A percentile compares a stretch with the other conserved stretches of the same genome.
Conservation (phyloP, 37 sponge, comb jelly and placozoan genomes). For the Axinella damicornis region DNA sequence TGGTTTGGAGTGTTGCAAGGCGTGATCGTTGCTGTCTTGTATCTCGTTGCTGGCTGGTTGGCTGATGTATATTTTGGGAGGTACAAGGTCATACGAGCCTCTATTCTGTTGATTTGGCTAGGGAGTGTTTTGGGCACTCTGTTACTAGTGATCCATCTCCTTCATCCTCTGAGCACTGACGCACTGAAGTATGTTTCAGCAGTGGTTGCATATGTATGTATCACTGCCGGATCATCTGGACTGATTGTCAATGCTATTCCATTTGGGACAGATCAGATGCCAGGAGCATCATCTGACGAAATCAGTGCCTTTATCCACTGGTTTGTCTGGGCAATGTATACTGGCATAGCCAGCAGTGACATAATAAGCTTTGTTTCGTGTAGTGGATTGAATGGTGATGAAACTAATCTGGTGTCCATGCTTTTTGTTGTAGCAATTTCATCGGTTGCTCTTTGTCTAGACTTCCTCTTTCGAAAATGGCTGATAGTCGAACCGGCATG, state of each 20-base stretch:
- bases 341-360: neutral
- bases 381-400: neutral
- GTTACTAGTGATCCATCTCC: neutral
- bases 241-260: constrained; percentile 33
- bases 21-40: neutral
- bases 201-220: too few relatives aligned
- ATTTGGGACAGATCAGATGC: constrained; percentile 57
- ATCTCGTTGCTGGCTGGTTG: constrained; percentile 48
- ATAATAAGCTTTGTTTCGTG: too few relatives aligned
- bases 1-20: too few relatives aligned
- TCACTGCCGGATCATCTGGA: neutral
- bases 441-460: neutral
- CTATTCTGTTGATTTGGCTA: constrained; percentile 22
- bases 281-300: constrained; percentile 24
- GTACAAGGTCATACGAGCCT: constrained; percentile 16
- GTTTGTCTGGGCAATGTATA: constrained; percentile 50
- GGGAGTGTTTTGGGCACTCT: neutral
- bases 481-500: neutral
- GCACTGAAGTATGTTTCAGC: too few relatives aligned
- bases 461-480: neutral
- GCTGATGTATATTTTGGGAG: constrained; percentile 34
- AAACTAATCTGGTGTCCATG: too few relatives aligned
- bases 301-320: constrained; percentile 62
- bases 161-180: too few relatives aligned
- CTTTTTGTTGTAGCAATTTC: too few relatives aligned